Base-by-base conservation (phyloP, 2,797 vertebrate genomes). In the Lagocephalus sceleratus region DNA sequence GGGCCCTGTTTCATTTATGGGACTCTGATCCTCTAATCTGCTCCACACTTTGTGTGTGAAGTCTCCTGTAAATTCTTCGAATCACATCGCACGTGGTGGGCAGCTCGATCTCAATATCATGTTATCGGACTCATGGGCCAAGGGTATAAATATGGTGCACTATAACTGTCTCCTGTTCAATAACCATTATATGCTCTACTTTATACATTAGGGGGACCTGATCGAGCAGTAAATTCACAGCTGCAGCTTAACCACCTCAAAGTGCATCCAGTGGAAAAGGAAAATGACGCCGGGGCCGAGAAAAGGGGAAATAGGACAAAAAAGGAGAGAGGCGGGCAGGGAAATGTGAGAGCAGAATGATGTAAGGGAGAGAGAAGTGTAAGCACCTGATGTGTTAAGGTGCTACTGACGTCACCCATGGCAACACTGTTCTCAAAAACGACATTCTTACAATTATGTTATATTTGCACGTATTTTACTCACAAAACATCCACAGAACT, bases 221-320 rank as follows among this genome's bases (percentile, higher is more conserved):
- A 92, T 87, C 87, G 90, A 76, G 84, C 74, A 82, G 88, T 91
- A 91, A 92, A 91, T 91, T 89, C 85, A 86, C 81, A 84, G 82
- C 80, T 83, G 72, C 63, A 79, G 80, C 73, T 63, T 49, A 3
- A 75, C 71, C 71, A 73, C 73, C 73, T 76, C 69, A 1, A 61
- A 64, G 79, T 72, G 75, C 77, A 78, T 76, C 60, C 62, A 71
- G 55, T 74, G 56, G 60, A 76, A 76, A 78, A 77, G 76, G 75
- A 78, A 78, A 75, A 59, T 55, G 50, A 79, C 25, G 57, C 48
- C 23, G 51, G 63, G 70, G 56, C 42, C 19, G 54, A 55, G 46
- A 26, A 77, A 81, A 65, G 47, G 51, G 52, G n/a, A 41, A 41
- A 41, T 41, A 17, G n/a, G n/a, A 41, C 15, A n/a, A 41, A 41